phyloP scores from a whole-genome alignment of 2,113 vertebrate species.

The Hypomesus transpacificus region DNA sequence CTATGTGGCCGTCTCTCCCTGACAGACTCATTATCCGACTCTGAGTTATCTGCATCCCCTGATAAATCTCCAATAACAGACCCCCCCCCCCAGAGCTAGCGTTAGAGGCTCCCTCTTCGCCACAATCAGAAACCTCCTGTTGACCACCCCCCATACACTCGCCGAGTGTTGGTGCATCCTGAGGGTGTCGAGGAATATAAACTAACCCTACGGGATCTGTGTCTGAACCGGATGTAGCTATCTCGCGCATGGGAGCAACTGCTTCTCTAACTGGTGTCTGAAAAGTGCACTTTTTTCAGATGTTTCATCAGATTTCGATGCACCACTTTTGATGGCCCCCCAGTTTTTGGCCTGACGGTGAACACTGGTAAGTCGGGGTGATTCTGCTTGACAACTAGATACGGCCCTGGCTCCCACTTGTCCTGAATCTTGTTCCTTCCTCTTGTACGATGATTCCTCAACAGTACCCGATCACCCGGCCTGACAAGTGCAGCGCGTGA shows the following conservation, averaged over 20 bases:
- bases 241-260: neutral
- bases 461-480: too few relatives aligned
- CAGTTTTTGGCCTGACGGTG: neutral
- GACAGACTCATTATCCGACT: neutral
- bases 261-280: neutral
- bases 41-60: neutral
- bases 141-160: too few relatives aligned
- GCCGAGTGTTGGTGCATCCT: neutral
- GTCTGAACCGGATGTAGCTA: too few relatives aligned
- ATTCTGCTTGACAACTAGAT: neutral
- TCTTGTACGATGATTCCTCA: neutral
- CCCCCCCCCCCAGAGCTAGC: neutral
- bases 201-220: neutral
- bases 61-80: neutral
- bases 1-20: neutral
- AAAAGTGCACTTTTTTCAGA: neutral
- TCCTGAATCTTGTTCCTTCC: neutral
- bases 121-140: neutral
- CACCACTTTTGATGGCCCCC: neutral
- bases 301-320: neutral
- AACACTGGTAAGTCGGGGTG: neutral
- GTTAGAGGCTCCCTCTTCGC: neutral
- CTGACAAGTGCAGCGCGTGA: neutral
- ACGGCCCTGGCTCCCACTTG: neutral
- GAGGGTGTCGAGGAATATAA: neutral